Conservation (phyloP, 2,888 invertebrate genomes). For the Spisula subtruncata region DNA sequence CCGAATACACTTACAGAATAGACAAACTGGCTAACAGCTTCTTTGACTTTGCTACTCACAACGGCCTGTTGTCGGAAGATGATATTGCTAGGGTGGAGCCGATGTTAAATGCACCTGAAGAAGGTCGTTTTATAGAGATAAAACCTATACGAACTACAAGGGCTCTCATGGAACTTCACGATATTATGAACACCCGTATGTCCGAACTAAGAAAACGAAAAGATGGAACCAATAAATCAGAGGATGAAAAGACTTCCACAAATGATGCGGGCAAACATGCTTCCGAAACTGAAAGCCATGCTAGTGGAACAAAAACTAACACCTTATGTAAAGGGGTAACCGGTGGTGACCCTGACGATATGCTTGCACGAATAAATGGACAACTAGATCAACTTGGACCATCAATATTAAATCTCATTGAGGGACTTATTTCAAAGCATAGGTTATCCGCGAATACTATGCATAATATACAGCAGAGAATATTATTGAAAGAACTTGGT, state of each 20-base stretch:
- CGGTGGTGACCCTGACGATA: background rate
- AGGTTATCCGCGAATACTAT: background rate
- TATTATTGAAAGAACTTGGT: background rate
- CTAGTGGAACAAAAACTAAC: background rate
- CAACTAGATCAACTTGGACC: constrained; percentile 18
- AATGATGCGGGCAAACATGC: background rate
- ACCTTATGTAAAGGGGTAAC: background rate
- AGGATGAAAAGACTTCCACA: background rate
- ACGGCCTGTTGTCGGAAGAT: background rate
- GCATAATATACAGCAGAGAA: constrained; percentile 5
- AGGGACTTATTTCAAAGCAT: constrained; percentile 23
- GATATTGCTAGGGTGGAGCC: background rate
- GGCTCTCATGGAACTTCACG: constrained; percentile 37
- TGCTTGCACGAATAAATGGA: background rate
- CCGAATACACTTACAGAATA: constrained; percentile 62
- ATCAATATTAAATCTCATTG: background rate
- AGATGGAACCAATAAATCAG: background rate
- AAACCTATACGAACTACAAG: constrained; percentile 15
- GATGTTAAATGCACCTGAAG: background rate
- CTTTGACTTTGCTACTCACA: constrained; percentile 44
- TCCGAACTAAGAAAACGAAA: background rate
- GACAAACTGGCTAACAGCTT: constrained; percentile 48
- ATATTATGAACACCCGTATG: background rate
- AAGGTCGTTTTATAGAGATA: background rate
- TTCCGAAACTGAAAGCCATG: background rate